phyloP scores from a whole-genome alignment of 2,888 invertebrate genomes.

The Fragum sueziense region DNA sequence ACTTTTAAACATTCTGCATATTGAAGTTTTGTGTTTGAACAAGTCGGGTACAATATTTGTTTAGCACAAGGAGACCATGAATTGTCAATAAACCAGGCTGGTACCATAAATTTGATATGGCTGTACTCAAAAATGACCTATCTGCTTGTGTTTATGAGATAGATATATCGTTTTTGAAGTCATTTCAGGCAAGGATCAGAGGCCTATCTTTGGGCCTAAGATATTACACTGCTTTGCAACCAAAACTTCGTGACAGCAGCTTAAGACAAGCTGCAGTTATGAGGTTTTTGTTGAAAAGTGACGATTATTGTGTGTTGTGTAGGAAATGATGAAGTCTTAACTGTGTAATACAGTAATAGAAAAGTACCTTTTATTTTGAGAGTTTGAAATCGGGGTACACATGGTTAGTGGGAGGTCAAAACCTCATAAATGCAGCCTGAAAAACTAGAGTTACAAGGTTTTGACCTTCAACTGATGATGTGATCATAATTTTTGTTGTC shows the following conservation, averaged over 20 bases:
- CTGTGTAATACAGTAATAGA: neutral
- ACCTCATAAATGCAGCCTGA: no score
- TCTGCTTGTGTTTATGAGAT: neutral
- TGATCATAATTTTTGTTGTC: no score
- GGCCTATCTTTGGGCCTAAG: neutral
- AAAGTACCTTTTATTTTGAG: no score
- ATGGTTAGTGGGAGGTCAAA: no score
- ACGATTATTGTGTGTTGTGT: neutral
- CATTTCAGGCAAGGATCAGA: neutral
- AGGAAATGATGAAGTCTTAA: neutral
- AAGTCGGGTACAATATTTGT: conserved; percentile 14
- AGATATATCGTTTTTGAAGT: neutral
- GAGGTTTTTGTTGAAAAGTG: no score
- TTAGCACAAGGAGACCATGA: conserved; percentile 11
- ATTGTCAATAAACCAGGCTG: conserved; percentile 25
- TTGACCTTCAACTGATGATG: no score
- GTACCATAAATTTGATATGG: conserved; percentile 17
- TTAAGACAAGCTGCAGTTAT: no score
- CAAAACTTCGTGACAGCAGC: no score
- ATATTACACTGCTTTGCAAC: no score
- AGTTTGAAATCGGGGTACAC: no score
- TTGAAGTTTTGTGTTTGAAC: conserved; percentile 23
- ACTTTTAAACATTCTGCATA: conserved; percentile 6
- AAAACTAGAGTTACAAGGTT: no score
- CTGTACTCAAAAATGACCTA: neutral